Evolutionary conservation across 1,140 invertebrate genomes (phyloP), one percentile per base, ranked within the genome.

Genomic region (Hycleus cichorii): DNA sequence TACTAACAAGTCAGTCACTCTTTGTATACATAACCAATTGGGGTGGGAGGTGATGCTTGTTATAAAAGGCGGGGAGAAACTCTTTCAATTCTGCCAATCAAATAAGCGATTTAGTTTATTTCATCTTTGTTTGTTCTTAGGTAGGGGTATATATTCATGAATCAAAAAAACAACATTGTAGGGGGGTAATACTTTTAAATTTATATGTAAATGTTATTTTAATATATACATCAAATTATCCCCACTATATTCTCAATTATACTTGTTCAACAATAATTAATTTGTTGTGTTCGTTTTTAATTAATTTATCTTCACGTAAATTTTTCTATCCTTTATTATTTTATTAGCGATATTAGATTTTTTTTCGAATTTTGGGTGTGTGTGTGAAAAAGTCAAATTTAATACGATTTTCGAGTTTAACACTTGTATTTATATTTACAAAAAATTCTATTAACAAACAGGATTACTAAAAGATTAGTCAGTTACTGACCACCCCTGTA

Each of bases 41-140:
- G 49, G 52, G 57, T 55, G 58, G 52, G 59, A 63, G 65, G 59
- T 61, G 57, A 63, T 58, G 48, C 49, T 45, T 27, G 50, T 32
- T 38, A 32, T 11, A 60, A 32, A 47, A 63, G 65, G 65, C 65
- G 65, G 65, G 54, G 59, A 62, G 49, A 61, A 51, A 57, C 51
- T 47, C 49, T 49, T 59, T 54, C 54, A 26, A 32, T 32, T 32
- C 59, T 66, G 64, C 64, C 64, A 66, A 66, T 66, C 59, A 60
- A 47, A 32, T 54, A 43, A 32, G 18, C 18, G 18, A 18, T 18
- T 18, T 18, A 32, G 50, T 32, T 32, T 32, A 32, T 32, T 32
- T 32, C 32, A 32, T 32, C 32, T 32, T 32, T 32, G 32, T 32
- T 32, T 32, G 4, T 4, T 5, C 4, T 32, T 7, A 32, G 32